These are phyloP conservation scores for Mnemiopsis leidyi DNA, from an alignment of 37 sponge, comb jelly and placozoan species.

Conservation along the genomic window DNA sequence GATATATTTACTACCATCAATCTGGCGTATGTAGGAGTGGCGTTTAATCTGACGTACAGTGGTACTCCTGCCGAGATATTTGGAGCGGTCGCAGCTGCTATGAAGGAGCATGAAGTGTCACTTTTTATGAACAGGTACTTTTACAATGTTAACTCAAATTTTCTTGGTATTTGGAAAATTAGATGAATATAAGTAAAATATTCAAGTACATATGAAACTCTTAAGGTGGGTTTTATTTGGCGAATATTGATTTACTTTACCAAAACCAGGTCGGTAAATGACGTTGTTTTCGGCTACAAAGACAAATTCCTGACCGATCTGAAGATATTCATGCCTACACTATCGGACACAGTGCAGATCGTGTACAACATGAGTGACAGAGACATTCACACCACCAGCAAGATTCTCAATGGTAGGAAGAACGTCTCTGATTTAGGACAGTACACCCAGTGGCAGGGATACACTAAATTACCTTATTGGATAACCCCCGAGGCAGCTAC, in stretches of 20 bases:
- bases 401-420: not conserved
- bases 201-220: too few species aligned
- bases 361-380: not conserved
- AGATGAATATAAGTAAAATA: too few species aligned
- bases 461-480: not conserved
- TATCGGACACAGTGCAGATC: not conserved
- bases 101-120: not conserved
- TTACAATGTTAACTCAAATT: too few species aligned
- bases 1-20: not conserved
- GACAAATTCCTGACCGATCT: constrained; percentile 9
- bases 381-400: not conserved
- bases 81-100: not conserved
- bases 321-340: not conserved
- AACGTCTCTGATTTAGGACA: not conserved
- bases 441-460: constrained; percentile 46
- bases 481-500: not conserved
- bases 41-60: not conserved
- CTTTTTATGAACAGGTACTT: not conserved
- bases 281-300: not conserved
- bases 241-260: not conserved
- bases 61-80: not conserved
- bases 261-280: not conserved
- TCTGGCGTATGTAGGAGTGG: constrained; percentile 7
- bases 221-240: too few species aligned
- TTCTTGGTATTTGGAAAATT: too few species aligned